Evolutionary conservation across 2,888 invertebrate species (phyloP), one percentile per base, ranked within the genome.

Genomic region (Creontiades dilutus): DNA sequence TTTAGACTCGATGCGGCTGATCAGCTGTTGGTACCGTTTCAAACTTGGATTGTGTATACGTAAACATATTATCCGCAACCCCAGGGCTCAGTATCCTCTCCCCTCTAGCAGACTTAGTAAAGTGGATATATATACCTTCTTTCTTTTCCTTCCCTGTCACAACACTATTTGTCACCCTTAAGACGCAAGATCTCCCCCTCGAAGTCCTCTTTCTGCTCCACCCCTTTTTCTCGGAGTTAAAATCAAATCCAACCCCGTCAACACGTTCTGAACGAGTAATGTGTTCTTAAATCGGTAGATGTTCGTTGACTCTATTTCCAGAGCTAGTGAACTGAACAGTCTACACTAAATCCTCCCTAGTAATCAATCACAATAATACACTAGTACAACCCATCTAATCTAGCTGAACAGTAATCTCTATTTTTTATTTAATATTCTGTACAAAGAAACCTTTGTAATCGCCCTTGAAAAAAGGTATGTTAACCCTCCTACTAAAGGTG

Each of bases 111-210:
- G n/a, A 19, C 19, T 19, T 61, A 19, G 61, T 61, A 23, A 68
- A 23, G 23, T 68, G 23, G 23, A 68, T 23, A 52, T 68, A 68
- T 68, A 68, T 68, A 23, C 23, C 85, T 0, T 61, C 37, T 28
- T 57, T 37, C 12, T 61, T 14, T 61, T 37, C 57, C n/a, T 57
- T 28, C 19, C 85, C 61, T 85, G 85, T 85, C 85, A 85, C 85
- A 85, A 85, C 85, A 85, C 85, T 55, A 85, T 85, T 85, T 85
- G 85, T 85, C 85, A 85, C 85, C 28, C 46, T 85, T 57, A 85
- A 57, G 61, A 61, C 16, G 57, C 52, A 23, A 23, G 37, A 23
- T 19, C 68, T 68, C 23, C 68, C n/a, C 68, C 68, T 68, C 23
- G 19, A 23, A 23, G 23, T 5, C 57, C 57, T 57, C 57, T 68